Evolutionary conservation across 1,140 invertebrate genomes (phyloP).

Genomic region (Ips typographus): DNA sequence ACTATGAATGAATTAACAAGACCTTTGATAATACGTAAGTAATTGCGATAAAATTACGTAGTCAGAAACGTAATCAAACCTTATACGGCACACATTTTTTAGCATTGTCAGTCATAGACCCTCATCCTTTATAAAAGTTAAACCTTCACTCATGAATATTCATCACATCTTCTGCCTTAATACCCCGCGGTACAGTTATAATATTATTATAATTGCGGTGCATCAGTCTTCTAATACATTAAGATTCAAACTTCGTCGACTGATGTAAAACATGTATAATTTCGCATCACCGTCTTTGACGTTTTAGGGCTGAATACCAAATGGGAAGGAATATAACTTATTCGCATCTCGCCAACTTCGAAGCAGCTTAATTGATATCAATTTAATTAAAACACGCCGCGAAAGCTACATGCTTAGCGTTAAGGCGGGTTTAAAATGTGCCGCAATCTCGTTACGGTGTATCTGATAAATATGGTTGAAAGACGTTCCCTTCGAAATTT

Average conservation of each 20-base stretch:
- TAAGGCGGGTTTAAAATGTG: constrained; percentile 5
- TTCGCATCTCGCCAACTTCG: background rate
- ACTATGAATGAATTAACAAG: no score
- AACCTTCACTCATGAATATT: constrained; percentile 2
- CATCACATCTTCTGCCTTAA: background rate
- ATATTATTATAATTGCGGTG: constrained; percentile 4
- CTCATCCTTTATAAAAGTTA: background rate
- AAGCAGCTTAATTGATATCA: constrained; percentile 10
- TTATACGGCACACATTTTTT: no score
- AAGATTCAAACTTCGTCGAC: constrained; percentile 10
- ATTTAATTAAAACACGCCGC: constrained; percentile 14
- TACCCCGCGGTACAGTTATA: constrained; percentile 2
- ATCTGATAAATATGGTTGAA: no score
- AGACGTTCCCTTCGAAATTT: no score
- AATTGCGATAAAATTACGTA: no score
- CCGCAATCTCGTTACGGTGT: background rate
- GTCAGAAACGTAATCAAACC: no score
- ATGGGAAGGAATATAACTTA: constrained; percentile 10
- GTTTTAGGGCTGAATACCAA: constrained; percentile 12
- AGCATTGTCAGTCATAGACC: no score
- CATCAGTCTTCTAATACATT: constrained; percentile 3
- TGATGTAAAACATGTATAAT: constrained; percentile 10
- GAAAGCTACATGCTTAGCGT: constrained; percentile 8
- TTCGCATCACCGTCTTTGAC: constrained; percentile 9
- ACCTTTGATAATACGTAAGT: no score